Base-by-base conservation (phyloP, 2,888 invertebrate genomes). In the Ophion ventricosus region DNA sequence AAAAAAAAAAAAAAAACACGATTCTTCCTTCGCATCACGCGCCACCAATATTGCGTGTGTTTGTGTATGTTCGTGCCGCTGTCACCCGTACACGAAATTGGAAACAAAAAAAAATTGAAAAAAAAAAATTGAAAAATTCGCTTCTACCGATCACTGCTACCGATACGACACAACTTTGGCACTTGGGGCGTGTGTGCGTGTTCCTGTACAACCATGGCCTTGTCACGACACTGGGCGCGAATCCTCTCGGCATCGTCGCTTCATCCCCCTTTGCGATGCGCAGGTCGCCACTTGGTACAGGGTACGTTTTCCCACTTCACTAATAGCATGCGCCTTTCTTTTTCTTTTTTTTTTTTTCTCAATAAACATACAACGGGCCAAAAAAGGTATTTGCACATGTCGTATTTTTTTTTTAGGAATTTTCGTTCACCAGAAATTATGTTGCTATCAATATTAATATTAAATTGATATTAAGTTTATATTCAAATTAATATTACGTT, bases 261-360 rank as follows among this genome's bases (percentile, higher is more conserved):
- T 90, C 91, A 90, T 87, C 88, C 90, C 90, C 90, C 88, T 92
- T 91, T 90, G 74, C 90, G 90, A 91, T 89, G 93, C 93, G 92
- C 96, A 97, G 97, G 97, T 97, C 96, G 97, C 97, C 94, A 96
- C 96, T 95, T 97, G 97, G 97, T 97, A 96, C 96, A 96, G 97
- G 97, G 97, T 97, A 97, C 95, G 97, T 97, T 94, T 85, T 87
- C 91, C 91, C 91, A 92, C 91, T 91, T 91, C 91, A 93, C 93
- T 93, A 92, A 93, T 93, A 92, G 92, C 92, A 92, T 93, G 92
- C 89, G 89, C 89, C 88, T 87, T 79, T 59, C 69, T 20, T 75
- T 80, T 73, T 74, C 11, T 23, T 70, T 67, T 54, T 74, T n/a
- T 56, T 75, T 29, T 43, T 20, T 10, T 54, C 35, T 63, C 43